phyloP scores from a whole-genome alignment of 2,888 invertebrate species.

The Melinaea menophilus region DNA sequence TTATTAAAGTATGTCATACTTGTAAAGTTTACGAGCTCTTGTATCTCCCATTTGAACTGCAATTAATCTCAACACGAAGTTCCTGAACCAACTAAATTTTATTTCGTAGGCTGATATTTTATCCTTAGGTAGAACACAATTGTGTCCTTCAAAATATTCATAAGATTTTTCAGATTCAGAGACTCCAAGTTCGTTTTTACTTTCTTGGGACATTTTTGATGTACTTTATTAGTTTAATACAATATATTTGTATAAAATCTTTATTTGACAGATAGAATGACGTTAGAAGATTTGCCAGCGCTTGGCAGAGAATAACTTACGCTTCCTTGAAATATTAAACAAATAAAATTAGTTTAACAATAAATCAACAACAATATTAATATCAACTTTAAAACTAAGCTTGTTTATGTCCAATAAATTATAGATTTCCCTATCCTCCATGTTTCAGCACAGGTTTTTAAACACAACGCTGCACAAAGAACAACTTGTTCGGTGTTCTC shows the following conservation, averaged over 20 bases:
- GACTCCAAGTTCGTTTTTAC: constrained; percentile 17
- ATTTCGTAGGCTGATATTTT: constrained; percentile 38
- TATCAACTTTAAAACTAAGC: constrained; percentile 2
- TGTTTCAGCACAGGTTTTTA: constrained; percentile 54
- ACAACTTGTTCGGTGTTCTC: constrained; percentile 59
- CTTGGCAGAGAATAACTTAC: not conserved
- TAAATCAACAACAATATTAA: not conserved
- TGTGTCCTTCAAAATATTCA: constrained; percentile 49
- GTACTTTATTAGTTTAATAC: no score
- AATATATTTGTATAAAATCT: constrained; percentile 1
- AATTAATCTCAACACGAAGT: constrained; percentile 37
- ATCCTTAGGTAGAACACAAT: constrained; percentile 43
- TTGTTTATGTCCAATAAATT: constrained; percentile 47
- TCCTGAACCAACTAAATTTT: constrained; percentile 33
- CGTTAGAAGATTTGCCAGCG: no score
- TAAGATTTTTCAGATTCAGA: constrained; percentile 30
- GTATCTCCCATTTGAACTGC: constrained; percentile 44
- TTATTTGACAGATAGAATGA: constrained; percentile 6
- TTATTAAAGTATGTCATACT: constrained; percentile 34
- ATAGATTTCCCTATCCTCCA: constrained; percentile 58
- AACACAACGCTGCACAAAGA: constrained; percentile 64
- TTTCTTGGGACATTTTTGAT: constrained; percentile 10
- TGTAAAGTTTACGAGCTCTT: constrained; percentile 49
- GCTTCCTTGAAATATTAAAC: constrained; percentile 5
- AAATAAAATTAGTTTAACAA: constrained; percentile 11